These are phyloP conservation scores for Mycalesis mineus DNA, from an alignment of 2,888 invertebrate genomes.

Conservation along the genomic window DNA sequence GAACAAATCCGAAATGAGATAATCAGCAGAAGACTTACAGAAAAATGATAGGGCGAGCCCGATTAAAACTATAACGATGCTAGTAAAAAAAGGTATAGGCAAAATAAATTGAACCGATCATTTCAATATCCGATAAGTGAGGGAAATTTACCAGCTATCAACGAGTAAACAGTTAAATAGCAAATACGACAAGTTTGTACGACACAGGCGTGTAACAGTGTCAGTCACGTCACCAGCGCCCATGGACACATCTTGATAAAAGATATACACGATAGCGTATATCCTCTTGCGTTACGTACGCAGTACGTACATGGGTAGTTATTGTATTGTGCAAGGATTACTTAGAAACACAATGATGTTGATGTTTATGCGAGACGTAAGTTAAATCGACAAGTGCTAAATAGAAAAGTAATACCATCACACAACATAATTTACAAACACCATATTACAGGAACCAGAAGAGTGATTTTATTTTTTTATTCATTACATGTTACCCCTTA, in stretches of 20 bases:
- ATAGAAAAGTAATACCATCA: too few species aligned
- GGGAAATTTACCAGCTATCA: conserved; percentile 23
- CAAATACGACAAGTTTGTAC: conserved; percentile 20
- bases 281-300: neutral
- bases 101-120: conserved; percentile 3
- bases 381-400: too few species aligned
- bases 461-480: too few species aligned
- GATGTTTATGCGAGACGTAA: too few species aligned
- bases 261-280: neutral
- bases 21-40: too few species aligned
- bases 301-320: neutral
- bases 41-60: too few species aligned
- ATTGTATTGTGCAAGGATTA: neutral
- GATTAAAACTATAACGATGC: too few species aligned
- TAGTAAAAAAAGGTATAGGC: neutral
- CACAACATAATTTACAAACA: too few species aligned
- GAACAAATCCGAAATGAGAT: too few species aligned
- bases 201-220: conserved; percentile 15
- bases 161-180: neutral
- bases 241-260: conserved; percentile 8
- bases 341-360: too few species aligned
- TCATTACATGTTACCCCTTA: too few species aligned
- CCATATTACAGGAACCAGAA: too few species aligned
- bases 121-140: conserved; percentile 6
- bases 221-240: neutral